These are phyloP conservation scores for Melinaea menophilus DNA, from an alignment of 2,888 invertebrate genomes.

Conservation along the genomic window DNA sequence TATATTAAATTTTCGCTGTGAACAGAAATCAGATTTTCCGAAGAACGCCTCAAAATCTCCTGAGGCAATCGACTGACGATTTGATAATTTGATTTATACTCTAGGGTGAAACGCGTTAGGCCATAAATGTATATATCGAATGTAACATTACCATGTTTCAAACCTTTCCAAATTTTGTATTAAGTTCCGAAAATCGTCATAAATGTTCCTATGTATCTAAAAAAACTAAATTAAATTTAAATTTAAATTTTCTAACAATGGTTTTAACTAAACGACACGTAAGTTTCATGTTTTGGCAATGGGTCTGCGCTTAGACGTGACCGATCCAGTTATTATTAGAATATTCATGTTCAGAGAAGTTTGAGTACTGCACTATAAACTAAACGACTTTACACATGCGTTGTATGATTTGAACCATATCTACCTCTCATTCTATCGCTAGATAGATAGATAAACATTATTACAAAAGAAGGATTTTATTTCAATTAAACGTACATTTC, in stretches of 20 bases:
- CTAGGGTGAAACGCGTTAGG: not conserved
- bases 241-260: too few relatives aligned
- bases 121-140: not conserved
- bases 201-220: too few relatives aligned
- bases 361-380: not conserved
- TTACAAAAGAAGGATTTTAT: too few relatives aligned
- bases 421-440: too few relatives aligned
- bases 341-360: not conserved
- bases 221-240: too few relatives aligned
- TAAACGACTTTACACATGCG: not conserved
- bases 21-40: not conserved
- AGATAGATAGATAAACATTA: too few relatives aligned
- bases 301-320: not conserved
- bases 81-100: slow-evolving; percentile 6
- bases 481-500: too few relatives aligned
- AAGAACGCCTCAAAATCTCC: slow-evolving; percentile 1
- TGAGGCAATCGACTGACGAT: slow-evolving; percentile 3
- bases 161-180: too few relatives aligned
- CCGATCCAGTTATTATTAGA: slow-evolving; percentile 6
- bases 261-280: not conserved
- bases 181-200: too few relatives aligned
- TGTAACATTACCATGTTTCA: too few relatives aligned
- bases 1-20: not conserved
- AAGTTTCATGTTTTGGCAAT: slow-evolving; percentile 1
- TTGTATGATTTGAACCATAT: too few relatives aligned